phyloP scores from a whole-genome alignment of 2,113 vertebrate genomes.

The Hymenochirus boettgeri region DNA sequence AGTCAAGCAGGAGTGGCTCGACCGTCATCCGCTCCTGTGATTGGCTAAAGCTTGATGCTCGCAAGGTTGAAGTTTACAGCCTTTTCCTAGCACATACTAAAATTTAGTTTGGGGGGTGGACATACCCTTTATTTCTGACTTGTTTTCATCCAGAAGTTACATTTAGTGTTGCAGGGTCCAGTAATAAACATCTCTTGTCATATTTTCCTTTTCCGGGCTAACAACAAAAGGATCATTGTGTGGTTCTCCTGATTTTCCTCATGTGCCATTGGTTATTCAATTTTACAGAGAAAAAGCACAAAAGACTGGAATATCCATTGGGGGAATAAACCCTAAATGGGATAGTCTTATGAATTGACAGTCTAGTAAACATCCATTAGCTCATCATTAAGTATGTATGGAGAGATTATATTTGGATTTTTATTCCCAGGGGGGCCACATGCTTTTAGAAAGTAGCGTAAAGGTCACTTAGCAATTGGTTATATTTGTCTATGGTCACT shows the following conservation, averaged over 20 bases:
- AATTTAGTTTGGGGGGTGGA: too few species aligned
- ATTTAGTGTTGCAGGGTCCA: too few species aligned
- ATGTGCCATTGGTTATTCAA: background rate
- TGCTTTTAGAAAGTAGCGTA: background rate
- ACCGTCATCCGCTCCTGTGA: too few species aligned
- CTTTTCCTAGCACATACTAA: too few species aligned
- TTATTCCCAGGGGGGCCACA: background rate
- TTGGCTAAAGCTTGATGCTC: too few species aligned
- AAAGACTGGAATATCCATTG: background rate
- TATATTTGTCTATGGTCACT: background rate
- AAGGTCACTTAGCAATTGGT: background rate
- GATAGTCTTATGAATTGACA: background rate
- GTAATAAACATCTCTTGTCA: too few species aligned
- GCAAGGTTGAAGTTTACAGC: too few species aligned
- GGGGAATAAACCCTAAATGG: background rate
- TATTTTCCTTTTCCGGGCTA: too few species aligned
- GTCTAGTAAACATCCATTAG: background rate
- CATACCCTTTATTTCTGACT: too few species aligned
- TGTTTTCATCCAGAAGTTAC: too few species aligned
- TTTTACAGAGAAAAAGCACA: background rate
- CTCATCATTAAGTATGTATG: conserved; percentile 4
- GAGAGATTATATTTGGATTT: background rate
- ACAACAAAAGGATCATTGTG: background rate
- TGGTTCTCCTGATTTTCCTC: background rate
- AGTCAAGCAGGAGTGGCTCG: too few species aligned